phyloP scores from a whole-genome alignment of 2,888 invertebrate genomes.

The Helleia helle region DNA sequence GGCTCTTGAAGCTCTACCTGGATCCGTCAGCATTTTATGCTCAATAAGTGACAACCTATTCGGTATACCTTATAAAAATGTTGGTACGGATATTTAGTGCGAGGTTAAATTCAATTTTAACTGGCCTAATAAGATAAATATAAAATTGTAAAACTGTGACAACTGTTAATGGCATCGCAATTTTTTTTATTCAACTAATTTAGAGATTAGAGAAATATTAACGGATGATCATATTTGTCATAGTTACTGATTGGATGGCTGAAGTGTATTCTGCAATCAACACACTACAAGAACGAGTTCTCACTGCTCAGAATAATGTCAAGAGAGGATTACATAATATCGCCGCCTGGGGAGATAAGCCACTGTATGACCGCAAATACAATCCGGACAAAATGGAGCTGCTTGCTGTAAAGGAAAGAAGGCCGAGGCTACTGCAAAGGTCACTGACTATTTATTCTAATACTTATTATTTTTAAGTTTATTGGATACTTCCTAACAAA shows the following conservation, averaged over 20 bases:
- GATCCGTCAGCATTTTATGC: no score
- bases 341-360: constrained; percentile 80
- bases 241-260: constrained; percentile 80
- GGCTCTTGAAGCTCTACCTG: no score
- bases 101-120: no score
- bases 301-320: constrained; percentile 79
- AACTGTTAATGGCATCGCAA: no score
- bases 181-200: no score
- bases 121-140: no score
- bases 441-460: constrained; percentile 23
- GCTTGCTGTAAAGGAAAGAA: constrained; percentile 72
- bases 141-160: background rate
- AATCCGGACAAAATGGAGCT: constrained; percentile 58
- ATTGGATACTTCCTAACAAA: background rate
- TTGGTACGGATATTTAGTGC: no score
- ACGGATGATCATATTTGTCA: background rate
- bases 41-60: no score
- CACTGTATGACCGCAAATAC: constrained; percentile 81
- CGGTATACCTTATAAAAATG: no score
- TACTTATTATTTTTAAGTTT: no score
- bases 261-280: constrained; percentile 79
- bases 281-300: constrained; percentile 80
- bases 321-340: constrained; percentile 71
- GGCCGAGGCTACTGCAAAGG: constrained; percentile 67
- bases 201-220: no score